A percentile compares a stretch with the other conserved stretches of the same genome.
Evolutionary conservation across 2,113 vertebrate species (phyloP).

Genomic region (Catagonus wagneri): DNA sequence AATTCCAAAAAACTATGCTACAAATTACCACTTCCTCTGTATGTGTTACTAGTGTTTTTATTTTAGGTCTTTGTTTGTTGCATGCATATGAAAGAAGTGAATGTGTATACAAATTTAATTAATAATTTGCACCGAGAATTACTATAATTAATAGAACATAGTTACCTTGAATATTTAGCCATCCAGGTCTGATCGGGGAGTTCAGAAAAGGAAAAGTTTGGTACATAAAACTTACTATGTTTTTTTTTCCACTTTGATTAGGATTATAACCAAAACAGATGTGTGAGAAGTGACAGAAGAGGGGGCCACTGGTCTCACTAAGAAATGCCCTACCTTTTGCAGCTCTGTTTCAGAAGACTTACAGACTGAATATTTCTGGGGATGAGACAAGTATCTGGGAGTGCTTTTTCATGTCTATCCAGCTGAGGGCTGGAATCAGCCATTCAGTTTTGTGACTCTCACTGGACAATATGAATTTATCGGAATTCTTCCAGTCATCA

Average conservation of each 20-base stretch:
- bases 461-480: background rate
- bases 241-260: constrained; percentile 45
- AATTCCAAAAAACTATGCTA: background rate
- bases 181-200: background rate
- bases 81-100: background rate
- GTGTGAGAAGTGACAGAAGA: constrained; percentile 46
- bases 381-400: background rate
- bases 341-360: constrained; percentile 72
- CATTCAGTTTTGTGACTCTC: constrained; percentile 30
- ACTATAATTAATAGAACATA: background rate
- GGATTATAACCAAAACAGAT: constrained; percentile 68
- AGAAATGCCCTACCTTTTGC: constrained; percentile 55
- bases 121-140: background rate
- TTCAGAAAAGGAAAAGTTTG: constrained; percentile 35
- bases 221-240: background rate
- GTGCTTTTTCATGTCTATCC: constrained; percentile 36
- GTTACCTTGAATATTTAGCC: background rate
- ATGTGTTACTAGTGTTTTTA: background rate
- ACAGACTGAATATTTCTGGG: constrained; percentile 52
- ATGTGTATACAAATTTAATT: background rate
- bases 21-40: background rate
- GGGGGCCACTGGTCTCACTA: constrained; percentile 1
- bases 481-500: background rate
- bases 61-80: background rate
- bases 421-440: constrained; percentile 25